phyloP scores from a whole-genome alignment of 2,888 invertebrate species.

The Meiosimyza platycephala region DNA sequence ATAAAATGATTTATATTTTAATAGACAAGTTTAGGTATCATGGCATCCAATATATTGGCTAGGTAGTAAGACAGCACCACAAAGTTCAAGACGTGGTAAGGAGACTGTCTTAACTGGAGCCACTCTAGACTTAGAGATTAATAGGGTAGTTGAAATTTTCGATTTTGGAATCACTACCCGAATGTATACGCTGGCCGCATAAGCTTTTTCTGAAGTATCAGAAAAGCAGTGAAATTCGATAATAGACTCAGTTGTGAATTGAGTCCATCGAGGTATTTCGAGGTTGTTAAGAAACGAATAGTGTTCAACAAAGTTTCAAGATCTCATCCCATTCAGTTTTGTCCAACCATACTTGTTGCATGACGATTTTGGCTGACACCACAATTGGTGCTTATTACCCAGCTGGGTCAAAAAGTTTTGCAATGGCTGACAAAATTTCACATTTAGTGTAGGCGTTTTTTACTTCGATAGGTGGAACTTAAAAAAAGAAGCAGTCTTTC shows the following conservation, averaged over 20 bases:
- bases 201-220: constrained; percentile 29
- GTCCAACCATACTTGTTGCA: too few relatives aligned
- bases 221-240: constrained; percentile 32
- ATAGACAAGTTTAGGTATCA: neutral
- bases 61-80: constrained; percentile 19
- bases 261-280: constrained; percentile 25
- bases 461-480: too few relatives aligned
- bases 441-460: too few relatives aligned
- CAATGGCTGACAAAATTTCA: too few relatives aligned
- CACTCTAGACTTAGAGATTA: neutral
- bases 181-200: constrained; percentile 13
- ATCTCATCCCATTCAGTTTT: too few relatives aligned
- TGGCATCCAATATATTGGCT: constrained; percentile 1
- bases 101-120: constrained; percentile 17
- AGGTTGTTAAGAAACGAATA: constrained; percentile 17
- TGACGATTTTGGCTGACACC: too few relatives aligned
- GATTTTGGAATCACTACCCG: neutral
- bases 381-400: too few relatives aligned
- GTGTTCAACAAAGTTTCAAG: constrained; percentile 5
- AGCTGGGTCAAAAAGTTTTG: too few relatives aligned
- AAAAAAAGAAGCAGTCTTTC: too few relatives aligned
- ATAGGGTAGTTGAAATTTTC: neutral
- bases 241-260: neutral
- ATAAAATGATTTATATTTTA: neutral
- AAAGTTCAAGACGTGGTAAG: constrained; percentile 27